Evolutionary conservation across 2,888 invertebrate species (phyloP).

Genomic region (Amphipoea lucens): DNA sequence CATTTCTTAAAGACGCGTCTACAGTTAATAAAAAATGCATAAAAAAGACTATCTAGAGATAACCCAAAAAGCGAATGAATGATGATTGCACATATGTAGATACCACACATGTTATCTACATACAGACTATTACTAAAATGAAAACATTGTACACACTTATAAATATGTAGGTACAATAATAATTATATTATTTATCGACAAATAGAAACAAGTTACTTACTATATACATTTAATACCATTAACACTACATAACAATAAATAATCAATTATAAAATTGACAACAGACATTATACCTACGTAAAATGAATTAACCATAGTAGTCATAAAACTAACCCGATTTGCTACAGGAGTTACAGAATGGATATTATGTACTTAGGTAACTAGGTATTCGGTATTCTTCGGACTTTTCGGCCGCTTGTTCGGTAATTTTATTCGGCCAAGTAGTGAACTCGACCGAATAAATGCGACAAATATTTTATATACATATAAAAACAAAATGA

Average conservation of each 20-base stretch:
- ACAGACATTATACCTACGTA: not conserved
- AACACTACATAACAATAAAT: not conserved
- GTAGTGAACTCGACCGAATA: not conserved
- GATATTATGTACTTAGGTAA: not conserved
- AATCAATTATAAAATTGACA: not conserved
- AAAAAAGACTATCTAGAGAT: not conserved
- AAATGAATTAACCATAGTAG: not conserved
- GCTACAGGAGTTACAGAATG: not conserved
- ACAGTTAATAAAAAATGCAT: too few species aligned
- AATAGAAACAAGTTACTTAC: not conserved
- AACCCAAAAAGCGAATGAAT: not conserved
- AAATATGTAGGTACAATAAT: not conserved
- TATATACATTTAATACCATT: too few species aligned
- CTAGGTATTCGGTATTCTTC: constrained; percentile 1
- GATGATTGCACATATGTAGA: not conserved
- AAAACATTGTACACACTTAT: not conserved
- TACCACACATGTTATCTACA: not conserved
- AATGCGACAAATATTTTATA: not conserved
- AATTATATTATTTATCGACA: not conserved
- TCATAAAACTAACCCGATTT: not conserved
- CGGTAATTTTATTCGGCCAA: not conserved
- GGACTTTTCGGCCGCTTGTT: not conserved
- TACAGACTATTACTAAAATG: not conserved
- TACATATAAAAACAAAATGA: constrained; percentile 1
- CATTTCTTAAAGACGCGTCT: too few species aligned